Evolutionary conservation across 2,113 vertebrate genomes (phyloP).

Genomic region (Engystomops pustulosus): DNA sequence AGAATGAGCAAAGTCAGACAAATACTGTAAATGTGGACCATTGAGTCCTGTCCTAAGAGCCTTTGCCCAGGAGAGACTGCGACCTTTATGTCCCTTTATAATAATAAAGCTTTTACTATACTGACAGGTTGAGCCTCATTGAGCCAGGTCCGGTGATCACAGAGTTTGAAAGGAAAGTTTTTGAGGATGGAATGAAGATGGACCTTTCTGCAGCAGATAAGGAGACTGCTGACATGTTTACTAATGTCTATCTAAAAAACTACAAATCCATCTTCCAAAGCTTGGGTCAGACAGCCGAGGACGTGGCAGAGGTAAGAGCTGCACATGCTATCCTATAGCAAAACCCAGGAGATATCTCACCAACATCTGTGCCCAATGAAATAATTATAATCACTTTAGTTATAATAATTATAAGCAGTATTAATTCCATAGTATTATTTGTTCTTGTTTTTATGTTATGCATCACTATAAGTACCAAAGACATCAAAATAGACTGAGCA

Average conservation of each 20-base stretch:
- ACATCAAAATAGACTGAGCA: too few species aligned
- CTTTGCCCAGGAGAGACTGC: too few species aligned
- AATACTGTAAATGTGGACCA: too few species aligned
- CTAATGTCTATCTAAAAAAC: constrained; percentile 82
- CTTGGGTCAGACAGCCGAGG: constrained; percentile 80
- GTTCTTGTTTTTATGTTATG: too few species aligned
- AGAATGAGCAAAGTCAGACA: too few species aligned
- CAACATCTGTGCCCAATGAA: neutral
- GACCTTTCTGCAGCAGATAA: constrained; percentile 81
- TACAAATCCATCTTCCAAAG: constrained; percentile 83
- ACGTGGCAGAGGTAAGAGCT: constrained; percentile 79
- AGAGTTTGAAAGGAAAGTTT: constrained; percentile 85
- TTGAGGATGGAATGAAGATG: constrained; percentile 80
- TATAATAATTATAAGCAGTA: too few species aligned
- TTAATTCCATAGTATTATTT: too few species aligned
- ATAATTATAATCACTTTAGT: too few species aligned
- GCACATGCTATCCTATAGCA: neutral
- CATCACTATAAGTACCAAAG: too few species aligned
- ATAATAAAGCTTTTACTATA: neutral
- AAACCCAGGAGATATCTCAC: neutral
- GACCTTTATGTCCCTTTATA: neutral
- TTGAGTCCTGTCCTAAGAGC: too few species aligned
- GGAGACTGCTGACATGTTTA: constrained; percentile 85
- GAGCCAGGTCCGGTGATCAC: constrained; percentile 83
- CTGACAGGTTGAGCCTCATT: constrained; percentile 79